These are phyloP conservation scores for Zaprionus bogoriensis DNA, from an alignment of 2,888 invertebrate species.

Conservation along the genomic window DNA sequence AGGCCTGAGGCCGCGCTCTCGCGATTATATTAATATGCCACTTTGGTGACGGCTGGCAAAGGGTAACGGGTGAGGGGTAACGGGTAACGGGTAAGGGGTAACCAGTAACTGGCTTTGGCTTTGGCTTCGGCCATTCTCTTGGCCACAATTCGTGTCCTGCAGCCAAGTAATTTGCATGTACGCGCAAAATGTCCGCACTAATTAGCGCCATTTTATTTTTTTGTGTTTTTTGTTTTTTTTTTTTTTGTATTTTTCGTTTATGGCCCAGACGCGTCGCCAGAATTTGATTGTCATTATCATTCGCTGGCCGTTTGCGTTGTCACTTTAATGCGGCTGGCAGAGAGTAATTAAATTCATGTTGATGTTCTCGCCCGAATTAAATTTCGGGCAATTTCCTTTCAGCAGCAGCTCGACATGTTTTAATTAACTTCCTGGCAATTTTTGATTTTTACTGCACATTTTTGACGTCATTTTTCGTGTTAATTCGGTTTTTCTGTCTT, in stretches of 20 bases:
- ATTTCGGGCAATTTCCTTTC: conserved; percentile 49
- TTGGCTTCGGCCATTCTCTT: conserved; percentile 40
- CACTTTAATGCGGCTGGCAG: conserved; percentile 46
- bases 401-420: conserved; percentile 40
- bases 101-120: conserved; percentile 9
- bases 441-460: conserved; percentile 30
- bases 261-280: conserved; percentile 28
- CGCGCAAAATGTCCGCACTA: conserved; percentile 71
- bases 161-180: conserved; percentile 74
- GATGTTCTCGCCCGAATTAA: conserved; percentile 17
- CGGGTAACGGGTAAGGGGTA: conserved; percentile 1
- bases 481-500: background rate
- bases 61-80: conserved; percentile 7
- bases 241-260: conserved; percentile 30
- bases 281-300: conserved; percentile 57
- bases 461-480: background rate
- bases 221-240: background rate
- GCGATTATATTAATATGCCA: conserved; percentile 70
- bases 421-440: conserved; percentile 57
- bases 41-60: conserved; percentile 45
- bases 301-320: conserved; percentile 1
- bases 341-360: conserved; percentile 39
- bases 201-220: conserved; percentile 62
- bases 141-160: conserved; percentile 57
- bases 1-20: conserved; percentile 42